Conservation (phyloP, 2,797 vertebrate genomes). For the Lutjanus argentimaculatus region DNA sequence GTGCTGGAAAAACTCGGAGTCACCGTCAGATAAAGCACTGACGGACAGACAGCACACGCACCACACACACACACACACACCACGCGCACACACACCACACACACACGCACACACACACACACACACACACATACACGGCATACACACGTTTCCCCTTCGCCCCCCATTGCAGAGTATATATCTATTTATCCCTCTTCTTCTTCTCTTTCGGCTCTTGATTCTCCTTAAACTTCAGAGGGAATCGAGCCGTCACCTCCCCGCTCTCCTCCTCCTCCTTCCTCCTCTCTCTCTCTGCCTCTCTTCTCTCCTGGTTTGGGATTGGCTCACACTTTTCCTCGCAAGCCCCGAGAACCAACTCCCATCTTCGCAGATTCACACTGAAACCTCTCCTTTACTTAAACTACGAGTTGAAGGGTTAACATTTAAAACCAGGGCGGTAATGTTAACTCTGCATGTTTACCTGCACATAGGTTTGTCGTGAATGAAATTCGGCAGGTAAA, state of each 20-base stretch:
- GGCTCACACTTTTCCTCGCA: conserved; percentile 49
- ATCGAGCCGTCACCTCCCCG: conserved; percentile 57
- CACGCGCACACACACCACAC: conserved; percentile 34
- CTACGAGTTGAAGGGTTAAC: conserved; percentile 34
- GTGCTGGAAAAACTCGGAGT: conserved; percentile 99
- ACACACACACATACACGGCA: conserved; percentile 21
- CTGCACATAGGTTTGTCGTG: conserved; percentile 28
- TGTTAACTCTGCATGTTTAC: conserved; percentile 29
- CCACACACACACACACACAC: conserved; percentile 24
- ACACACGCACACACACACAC: conserved; percentile 27
- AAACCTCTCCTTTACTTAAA: conserved; percentile 33
- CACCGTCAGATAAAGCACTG: conserved; percentile 95
- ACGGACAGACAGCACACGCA: conserved; percentile 61
- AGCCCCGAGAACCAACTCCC: conserved; percentile 41
- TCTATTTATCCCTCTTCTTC: conserved; percentile 78
- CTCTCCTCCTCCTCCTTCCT: conserved; percentile 12
- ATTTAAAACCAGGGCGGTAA: conserved; percentile 32
- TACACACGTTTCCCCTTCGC: conserved; percentile 54
- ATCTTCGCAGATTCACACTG: conserved; percentile 42
- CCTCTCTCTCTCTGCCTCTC: conserved; percentile 37
- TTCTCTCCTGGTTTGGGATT: conserved; percentile 65
- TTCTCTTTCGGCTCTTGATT: conserved; percentile 65
- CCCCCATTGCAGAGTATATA: conserved; percentile 76
- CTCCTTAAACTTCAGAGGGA: conserved; percentile 61
- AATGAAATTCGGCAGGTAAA: conserved; percentile 34